Evolutionary conservation across 2,113 vertebrate genomes (phyloP).

Genomic region (Rhabdornis inornatus): DNA sequence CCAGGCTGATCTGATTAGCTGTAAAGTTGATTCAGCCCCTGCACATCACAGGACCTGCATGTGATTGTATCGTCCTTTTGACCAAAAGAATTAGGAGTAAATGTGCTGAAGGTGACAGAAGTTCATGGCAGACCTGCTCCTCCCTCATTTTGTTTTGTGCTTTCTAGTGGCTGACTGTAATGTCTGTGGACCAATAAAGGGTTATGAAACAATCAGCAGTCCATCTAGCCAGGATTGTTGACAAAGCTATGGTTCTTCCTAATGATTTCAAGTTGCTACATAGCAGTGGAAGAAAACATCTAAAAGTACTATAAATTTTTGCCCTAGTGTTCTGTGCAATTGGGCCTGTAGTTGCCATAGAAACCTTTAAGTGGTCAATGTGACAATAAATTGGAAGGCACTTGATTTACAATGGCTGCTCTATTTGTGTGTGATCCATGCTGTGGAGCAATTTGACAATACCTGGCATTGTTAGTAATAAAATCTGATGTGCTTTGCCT

Average conservation of each 20-base stretch:
- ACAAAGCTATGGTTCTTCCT: neutral
- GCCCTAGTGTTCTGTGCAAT: neutral
- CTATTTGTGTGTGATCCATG: neutral
- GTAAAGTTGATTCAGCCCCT: neutral
- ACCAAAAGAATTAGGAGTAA: neutral
- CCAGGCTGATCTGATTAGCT: neutral
- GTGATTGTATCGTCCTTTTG: neutral
- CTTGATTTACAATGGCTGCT: neutral
- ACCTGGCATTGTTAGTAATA: neutral
- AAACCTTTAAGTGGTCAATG: slow-evolving; percentile 13
- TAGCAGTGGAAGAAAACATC: neutral
- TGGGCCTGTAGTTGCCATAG: neutral
- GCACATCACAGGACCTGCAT: neutral
- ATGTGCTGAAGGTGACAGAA: neutral
- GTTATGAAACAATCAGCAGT: neutral
- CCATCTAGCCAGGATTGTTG: neutral
- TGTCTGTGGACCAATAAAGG: neutral
- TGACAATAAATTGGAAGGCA: neutral
- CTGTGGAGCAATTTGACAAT: neutral
- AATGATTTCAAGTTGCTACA: neutral
- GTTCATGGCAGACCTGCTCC: neutral
- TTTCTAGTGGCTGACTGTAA: neutral
- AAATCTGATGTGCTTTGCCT: neutral
- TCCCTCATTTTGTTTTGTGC: neutral
- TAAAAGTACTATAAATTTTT: neutral